Evolutionary conservation across 2,888 invertebrate species (phyloP).

Genomic region (Galeopsomyia nigrocyanea): DNA sequence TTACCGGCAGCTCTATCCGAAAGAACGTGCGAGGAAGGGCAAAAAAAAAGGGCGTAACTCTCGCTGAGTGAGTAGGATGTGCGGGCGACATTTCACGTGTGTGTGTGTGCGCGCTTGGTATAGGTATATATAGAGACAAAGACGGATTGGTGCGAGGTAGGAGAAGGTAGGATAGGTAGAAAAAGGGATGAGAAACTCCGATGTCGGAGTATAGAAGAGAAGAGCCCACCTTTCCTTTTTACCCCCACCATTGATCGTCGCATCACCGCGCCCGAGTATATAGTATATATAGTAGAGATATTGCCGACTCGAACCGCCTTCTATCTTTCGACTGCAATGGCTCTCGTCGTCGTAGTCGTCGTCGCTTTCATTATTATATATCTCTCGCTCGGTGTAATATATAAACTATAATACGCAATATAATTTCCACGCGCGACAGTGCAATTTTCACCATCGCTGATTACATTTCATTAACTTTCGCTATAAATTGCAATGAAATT

Average conservation of each 20-base stretch:
- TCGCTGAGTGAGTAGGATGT: too few species aligned
- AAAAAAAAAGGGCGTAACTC: conserved; percentile 3
- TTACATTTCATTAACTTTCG: too few species aligned
- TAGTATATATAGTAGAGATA: conserved; percentile 1
- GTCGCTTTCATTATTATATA: too few species aligned
- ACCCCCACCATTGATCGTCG: conserved; percentile 48
- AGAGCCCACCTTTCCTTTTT: conserved; percentile 40
- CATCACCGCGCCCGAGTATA: conserved; percentile 26
- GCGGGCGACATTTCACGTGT: too few species aligned
- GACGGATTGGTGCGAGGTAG: conserved; percentile 34
- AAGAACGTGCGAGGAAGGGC: too few species aligned
- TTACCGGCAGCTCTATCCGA: too few species aligned
- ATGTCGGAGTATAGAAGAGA: conserved; percentile 26
- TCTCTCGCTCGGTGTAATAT: too few species aligned
- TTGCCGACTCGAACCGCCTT: conserved; percentile 40
- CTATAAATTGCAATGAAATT: too few species aligned
- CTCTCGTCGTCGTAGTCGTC: conserved; percentile 19
- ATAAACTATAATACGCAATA: too few species aligned
- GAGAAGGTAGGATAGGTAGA: conserved; percentile 15
- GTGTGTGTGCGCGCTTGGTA: too few species aligned
- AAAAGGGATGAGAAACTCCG: conserved; percentile 41
- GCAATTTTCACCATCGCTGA: too few species aligned
- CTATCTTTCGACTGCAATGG: conserved; percentile 43
- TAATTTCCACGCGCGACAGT: too few species aligned
- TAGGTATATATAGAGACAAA: background rate